Percentiles rank a stretch among this genome's conserved stretches.
Conservation (phyloP, 2,888 invertebrate species). For the Agrotis ipsilon region DNA sequence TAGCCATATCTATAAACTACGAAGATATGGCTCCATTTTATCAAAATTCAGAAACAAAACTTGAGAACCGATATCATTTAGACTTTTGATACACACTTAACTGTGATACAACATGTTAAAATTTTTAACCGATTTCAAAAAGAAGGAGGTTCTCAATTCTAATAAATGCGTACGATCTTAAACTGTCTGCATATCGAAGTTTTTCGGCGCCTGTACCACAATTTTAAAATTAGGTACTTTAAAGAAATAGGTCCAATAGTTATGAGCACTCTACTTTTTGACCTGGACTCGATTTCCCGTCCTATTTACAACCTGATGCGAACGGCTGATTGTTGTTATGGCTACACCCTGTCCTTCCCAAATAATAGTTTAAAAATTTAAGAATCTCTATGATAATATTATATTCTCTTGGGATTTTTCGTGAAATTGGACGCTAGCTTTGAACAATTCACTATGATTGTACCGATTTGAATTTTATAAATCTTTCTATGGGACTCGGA, state of each 20-base stretch:
- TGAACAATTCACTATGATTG: constrained; percentile 5
- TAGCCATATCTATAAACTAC: constrained; percentile 18
- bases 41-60: not conserved
- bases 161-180: not conserved
- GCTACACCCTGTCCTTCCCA: constrained; percentile 25
- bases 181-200: not conserved
- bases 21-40: not conserved
- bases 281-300: not conserved
- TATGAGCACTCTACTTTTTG: constrained; percentile 23
- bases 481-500: not conserved
- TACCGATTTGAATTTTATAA: constrained; percentile 7
- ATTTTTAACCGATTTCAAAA: no score
- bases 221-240: constrained; percentile 13
- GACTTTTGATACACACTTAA: not conserved
- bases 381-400: constrained; percentile 27
- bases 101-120: not conserved
- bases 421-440: constrained; percentile 7
- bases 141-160: no score
- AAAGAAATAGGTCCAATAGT: constrained; percentile 17
- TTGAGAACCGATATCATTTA: not conserved
- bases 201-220: constrained; percentile 1
- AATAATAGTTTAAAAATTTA: constrained; percentile 45
- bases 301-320: constrained; percentile 46
- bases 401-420: constrained; percentile 1
- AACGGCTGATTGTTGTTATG: constrained; percentile 38